Base-by-base conservation (phyloP, 2,888 invertebrate genomes). In the Microplitis deprimator region DNA sequence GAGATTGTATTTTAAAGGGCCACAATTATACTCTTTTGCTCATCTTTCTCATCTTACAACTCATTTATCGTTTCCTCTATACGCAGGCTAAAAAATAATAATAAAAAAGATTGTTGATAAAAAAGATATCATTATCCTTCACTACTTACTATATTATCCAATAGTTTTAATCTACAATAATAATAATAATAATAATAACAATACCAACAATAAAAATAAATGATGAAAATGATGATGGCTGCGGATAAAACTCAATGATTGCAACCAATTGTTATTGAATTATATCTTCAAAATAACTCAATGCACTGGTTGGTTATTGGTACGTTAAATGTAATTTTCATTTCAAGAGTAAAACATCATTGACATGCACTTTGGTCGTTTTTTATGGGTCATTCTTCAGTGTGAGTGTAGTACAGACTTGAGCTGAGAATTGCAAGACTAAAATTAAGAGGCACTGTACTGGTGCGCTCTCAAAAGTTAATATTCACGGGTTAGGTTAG, bases 311-410 rank as follows among this genome's bases (percentile, higher is more conserved):
- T 50, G 10, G 13, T 50, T 13, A 50, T 13, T 50, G 13, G 50
- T 13, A 50, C 13, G 17, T 62, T 62, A 16, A 62, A 62, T 8
- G 62, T 29, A 65, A 29, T 29, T 29, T 13, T 65, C 2, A 20
- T 65, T 20, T 13, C 13, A 38, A 40, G 40, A 38, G 16, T 40
- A 40, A 17, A 69, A 50, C 20, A 29, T 65, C 67, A 62, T 77
- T 73, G 73, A 72, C 69, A 73, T 77, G 39, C 61, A 71, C 72
- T 60, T 16, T 73, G 29, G 50, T 50, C 6, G 50, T 17, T 8
- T 77, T 77, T 77, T 77, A 73, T 77, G 77, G 77, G 77, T 77
- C 77, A 77, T 65, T 77, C 70, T 77, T 13, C 13, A 50, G 50
- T 5, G 50, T 29, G 29, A 29, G 29, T 29, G 29, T 20, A 20